Percentiles rank a stretch among this genome's conserved stretches.
Evolutionary conservation across 2,888 invertebrate genomes (phyloP).

Genomic region (Phortica okadai): DNA sequence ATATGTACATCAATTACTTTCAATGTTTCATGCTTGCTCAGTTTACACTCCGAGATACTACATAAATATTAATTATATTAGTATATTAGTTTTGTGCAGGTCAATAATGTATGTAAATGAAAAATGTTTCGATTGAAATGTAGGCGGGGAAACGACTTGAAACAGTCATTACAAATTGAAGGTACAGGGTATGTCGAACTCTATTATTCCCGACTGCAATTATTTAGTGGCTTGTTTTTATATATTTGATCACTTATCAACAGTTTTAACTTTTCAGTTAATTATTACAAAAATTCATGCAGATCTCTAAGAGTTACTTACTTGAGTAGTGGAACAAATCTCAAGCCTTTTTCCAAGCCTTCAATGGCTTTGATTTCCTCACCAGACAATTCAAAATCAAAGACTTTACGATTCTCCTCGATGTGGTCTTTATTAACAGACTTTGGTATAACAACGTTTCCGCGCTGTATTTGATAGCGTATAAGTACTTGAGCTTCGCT

Average conservation of each 20-base stretch:
- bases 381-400: constrained; percentile 83
- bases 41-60: too few relatives aligned
- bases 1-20: too few relatives aligned
- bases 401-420: constrained; percentile 83
- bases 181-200: too few relatives aligned
- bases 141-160: too few relatives aligned
- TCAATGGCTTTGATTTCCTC: constrained; percentile 84
- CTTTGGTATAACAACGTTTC: constrained; percentile 88
- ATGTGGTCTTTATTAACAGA: constrained; percentile 86
- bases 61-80: too few relatives aligned
- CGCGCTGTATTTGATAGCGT: constrained; percentile 83
- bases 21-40: too few relatives aligned
- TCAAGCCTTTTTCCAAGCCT: constrained; percentile 84
- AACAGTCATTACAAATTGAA: too few relatives aligned
- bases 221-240: background rate
- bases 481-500: constrained; percentile 82
- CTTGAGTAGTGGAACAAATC: constrained; percentile 70
- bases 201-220: background rate
- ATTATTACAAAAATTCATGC: background rate
- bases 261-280: background rate
- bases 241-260: too few relatives aligned
- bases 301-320: constrained; percentile 51
- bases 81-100: too few relatives aligned
- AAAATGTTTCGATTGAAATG: too few relatives aligned
- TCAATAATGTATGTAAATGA: too few relatives aligned